Conservation (phyloP, 2,888 invertebrate genomes). For the Hypsopygia costalis region DNA sequence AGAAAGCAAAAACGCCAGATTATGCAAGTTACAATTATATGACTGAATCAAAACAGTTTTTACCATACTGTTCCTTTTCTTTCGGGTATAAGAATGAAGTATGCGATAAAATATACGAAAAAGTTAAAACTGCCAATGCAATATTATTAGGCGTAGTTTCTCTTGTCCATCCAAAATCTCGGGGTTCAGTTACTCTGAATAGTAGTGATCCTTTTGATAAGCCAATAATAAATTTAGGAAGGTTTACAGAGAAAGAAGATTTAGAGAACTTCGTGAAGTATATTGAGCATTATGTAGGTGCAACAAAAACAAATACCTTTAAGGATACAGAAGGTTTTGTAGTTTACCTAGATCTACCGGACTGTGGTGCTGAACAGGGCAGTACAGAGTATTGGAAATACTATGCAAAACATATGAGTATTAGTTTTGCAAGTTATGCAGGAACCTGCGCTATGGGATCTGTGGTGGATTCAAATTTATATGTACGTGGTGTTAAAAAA, state of each 20-base stretch:
- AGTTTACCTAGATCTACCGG: background rate
- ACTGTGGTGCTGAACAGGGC: background rate
- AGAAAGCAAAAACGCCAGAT: background rate
- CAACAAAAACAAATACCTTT: background rate
- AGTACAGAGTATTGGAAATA: conserved; percentile 41
- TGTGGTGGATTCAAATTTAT: conserved; percentile 82
- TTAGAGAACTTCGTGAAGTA: background rate
- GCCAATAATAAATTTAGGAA: conserved; percentile 17
- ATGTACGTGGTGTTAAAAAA: conserved; percentile 18
- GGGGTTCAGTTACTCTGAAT: conserved; percentile 19
- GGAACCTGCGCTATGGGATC: conserved; percentile 88
- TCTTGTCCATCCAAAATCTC: conserved; percentile 43
- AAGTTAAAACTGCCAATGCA: conserved; percentile 11
- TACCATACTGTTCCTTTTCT: background rate
- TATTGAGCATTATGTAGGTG: background rate
- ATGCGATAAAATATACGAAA: conserved; percentile 25
- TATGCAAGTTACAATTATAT: background rate
- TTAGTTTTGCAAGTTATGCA: conserved; percentile 84
- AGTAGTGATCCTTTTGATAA: conserved; percentile 19
- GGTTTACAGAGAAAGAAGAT: background rate
- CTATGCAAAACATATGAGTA: conserved; percentile 47
- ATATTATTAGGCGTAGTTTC: conserved; percentile 12
- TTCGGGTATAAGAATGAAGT: conserved; percentile 40
- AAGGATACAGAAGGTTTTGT: too few relatives aligned
- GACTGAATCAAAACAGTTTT: background rate